Evolutionary conservation across 92 coral and sea anemone species (phyloP).

Genomic region (Chrysogorgia sp.): DNA sequence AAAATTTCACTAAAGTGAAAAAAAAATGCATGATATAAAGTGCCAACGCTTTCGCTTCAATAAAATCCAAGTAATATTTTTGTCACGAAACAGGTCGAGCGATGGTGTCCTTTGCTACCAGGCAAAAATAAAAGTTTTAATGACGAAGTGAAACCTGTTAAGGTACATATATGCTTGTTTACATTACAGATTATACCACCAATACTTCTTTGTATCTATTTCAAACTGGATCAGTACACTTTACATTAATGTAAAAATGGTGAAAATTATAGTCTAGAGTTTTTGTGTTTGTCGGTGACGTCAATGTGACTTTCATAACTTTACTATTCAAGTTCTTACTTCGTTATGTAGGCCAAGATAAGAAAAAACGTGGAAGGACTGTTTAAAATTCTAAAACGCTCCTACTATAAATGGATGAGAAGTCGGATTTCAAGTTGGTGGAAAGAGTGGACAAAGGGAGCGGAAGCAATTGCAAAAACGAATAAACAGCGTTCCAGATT

Average conservation of each 20-base stretch:
- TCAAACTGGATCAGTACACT: too few relatives aligned
- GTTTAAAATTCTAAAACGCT: slow-evolving; percentile 48
- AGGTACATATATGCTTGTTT: slow-evolving; percentile 23
- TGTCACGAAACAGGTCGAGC: slow-evolving; percentile 45
- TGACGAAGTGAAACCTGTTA: slow-evolving; percentile 1
- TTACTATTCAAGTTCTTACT: background rate
- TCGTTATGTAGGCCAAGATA: slow-evolving; percentile 51
- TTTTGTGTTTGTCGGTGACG: too few relatives aligned
- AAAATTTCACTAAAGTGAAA: too few relatives aligned
- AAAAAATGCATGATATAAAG: background rate
- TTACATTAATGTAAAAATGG: too few relatives aligned
- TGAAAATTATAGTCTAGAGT: too few relatives aligned
- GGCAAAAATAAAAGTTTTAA: slow-evolving; percentile 47
- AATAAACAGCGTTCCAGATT: background rate
- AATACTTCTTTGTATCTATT: background rate
- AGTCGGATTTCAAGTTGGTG: slow-evolving; percentile 36
- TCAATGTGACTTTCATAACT: too few relatives aligned
- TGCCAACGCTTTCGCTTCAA: too few relatives aligned
- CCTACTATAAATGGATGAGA: slow-evolving; percentile 40
- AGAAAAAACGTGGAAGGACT: slow-evolving; percentile 65
- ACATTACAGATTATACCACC: background rate
- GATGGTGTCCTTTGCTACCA: slow-evolving; percentile 64
- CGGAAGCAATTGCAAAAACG: slow-evolving; percentile 2
- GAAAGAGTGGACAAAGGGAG: slow-evolving; percentile 21
- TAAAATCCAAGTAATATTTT: background rate